These are phyloP conservation scores for Neotoma lepida DNA, from an alignment of 2,113 vertebrate genomes.

Conservation along the genomic window DNA sequence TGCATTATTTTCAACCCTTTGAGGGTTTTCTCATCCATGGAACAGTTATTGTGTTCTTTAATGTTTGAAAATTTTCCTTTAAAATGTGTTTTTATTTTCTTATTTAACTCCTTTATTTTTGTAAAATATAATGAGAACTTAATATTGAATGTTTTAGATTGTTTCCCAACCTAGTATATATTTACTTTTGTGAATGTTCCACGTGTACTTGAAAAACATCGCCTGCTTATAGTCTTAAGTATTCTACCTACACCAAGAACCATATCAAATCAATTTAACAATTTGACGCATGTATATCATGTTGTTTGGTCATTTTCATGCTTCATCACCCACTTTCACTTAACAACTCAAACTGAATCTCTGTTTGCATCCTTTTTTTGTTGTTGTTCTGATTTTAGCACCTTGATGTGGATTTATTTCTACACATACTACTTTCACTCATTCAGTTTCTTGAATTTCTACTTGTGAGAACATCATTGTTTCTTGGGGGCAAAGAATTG, in stretches of 20 bases:
- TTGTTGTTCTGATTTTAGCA: not conserved
- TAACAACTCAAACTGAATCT: not conserved
- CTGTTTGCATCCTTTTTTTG: not conserved
- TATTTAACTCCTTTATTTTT: not conserved
- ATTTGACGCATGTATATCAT: not conserved
- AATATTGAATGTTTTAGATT: not conserved
- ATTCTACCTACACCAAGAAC: not conserved
- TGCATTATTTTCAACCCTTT: not conserved
- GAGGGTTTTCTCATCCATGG: not conserved
- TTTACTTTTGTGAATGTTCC: not conserved
- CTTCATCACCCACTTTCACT: not conserved
- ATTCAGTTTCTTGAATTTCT: not conserved
- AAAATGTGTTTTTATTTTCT: not conserved
- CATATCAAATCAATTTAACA: not conserved
- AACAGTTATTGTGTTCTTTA: not conserved
- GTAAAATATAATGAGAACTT: not conserved
- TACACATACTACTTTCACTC: not conserved
- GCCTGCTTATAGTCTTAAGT: not conserved
- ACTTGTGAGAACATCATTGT: not conserved
- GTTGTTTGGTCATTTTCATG: not conserved
- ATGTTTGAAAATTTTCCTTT: not conserved
- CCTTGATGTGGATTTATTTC: not conserved
- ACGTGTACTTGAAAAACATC: not conserved
- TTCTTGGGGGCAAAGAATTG: not conserved
- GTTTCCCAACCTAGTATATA: not conserved